phyloP scores from a whole-genome alignment of 2,888 invertebrate genomes.

The Yponomeuta sedellus region DNA sequence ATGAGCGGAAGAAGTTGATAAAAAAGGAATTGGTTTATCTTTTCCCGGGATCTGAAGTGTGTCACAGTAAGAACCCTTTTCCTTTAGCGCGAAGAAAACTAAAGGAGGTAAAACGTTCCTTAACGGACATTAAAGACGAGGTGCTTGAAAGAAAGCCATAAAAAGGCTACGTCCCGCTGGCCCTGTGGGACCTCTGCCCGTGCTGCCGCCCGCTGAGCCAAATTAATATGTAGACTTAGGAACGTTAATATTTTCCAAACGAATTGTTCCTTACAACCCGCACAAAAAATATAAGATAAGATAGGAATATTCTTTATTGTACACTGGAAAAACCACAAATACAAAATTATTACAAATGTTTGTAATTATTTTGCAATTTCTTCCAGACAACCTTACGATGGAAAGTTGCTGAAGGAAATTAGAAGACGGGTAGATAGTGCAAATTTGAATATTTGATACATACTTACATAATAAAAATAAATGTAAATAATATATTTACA shows the following conservation, averaged over 20 bases:
- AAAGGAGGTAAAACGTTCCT: slow-evolving; percentile 71
- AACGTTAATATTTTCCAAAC: slow-evolving; percentile 27
- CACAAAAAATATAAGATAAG: too few relatives aligned
- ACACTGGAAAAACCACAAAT: too few relatives aligned
- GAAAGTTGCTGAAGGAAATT: too few relatives aligned
- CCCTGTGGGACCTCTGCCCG: slow-evolving; percentile 45
- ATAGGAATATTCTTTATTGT: too few relatives aligned
- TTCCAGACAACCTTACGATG: too few relatives aligned
- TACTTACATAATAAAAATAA: too few relatives aligned
- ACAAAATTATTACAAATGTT: too few relatives aligned
- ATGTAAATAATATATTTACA: too few relatives aligned
- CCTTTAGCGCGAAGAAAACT: slow-evolving; percentile 55
- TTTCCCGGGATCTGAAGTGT: slow-evolving; percentile 58
- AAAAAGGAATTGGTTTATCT: slow-evolving; percentile 53
- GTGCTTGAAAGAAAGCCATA: slow-evolving; percentile 58
- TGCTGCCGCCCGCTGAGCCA: slow-evolving; percentile 41
- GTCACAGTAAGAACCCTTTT: slow-evolving; percentile 69
- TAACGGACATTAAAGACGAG: slow-evolving; percentile 68
- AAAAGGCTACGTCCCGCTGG: slow-evolving; percentile 49
- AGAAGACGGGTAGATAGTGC: too few relatives aligned
- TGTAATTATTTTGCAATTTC: too few relatives aligned
- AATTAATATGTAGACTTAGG: slow-evolving; percentile 56
- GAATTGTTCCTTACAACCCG: too few relatives aligned
- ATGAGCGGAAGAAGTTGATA: slow-evolving; percentile 51
- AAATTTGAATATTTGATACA: too few relatives aligned